Percentiles rank a stretch among this genome's conserved stretches.
phyloP scores from a whole-genome alignment of 2,888 invertebrate genomes.

The Scaptomyza flava region DNA sequence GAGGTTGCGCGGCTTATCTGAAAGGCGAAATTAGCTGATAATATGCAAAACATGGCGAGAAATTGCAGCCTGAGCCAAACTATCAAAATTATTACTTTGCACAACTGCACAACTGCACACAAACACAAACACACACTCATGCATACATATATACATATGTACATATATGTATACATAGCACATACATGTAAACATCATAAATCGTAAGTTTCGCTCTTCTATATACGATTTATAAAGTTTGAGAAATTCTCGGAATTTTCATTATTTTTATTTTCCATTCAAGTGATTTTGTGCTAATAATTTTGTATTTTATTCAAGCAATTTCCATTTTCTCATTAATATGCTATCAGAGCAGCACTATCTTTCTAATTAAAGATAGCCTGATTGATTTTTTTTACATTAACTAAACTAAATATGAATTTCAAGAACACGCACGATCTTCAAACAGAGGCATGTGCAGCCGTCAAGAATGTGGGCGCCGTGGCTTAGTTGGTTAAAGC shows the following conservation, averaged over 20 bases:
- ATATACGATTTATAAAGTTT: constrained; percentile 4
- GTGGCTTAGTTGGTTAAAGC: constrained; percentile 85
- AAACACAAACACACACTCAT: constrained; percentile 14
- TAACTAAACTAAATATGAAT: constrained; percentile 19
- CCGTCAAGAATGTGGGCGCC: constrained; percentile 67
- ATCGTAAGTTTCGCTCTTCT: constrained; percentile 4
- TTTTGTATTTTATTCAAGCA: constrained; percentile 11
- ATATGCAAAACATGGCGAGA: constrained; percentile 77
- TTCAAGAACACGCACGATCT: constrained; percentile 18
- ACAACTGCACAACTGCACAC: constrained; percentile 61
- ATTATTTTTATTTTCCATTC: constrained; percentile 8
- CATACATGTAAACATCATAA: constrained; percentile 8
- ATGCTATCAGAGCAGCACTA: constrained; percentile 7
- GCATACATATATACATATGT: not conserved
- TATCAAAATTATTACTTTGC: constrained; percentile 74
- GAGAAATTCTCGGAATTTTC: constrained; percentile 8
- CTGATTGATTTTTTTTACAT: constrained; percentile 23
- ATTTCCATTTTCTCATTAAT: constrained; percentile 10
- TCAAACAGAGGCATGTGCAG: not conserved
- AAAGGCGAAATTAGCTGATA: constrained; percentile 77
- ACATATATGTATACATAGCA: not conserved
- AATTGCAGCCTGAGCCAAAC: constrained; percentile 73
- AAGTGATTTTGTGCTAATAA: constrained; percentile 10
- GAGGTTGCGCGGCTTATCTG: constrained; percentile 72
- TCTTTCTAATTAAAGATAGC: constrained; percentile 18